Percentiles rank a stretch among this genome's conserved stretches.
These are phyloP conservation scores for Spodoptera frugiperda DNA, from an alignment of 1,140 invertebrate genomes.

Conservation along the genomic window DNA sequence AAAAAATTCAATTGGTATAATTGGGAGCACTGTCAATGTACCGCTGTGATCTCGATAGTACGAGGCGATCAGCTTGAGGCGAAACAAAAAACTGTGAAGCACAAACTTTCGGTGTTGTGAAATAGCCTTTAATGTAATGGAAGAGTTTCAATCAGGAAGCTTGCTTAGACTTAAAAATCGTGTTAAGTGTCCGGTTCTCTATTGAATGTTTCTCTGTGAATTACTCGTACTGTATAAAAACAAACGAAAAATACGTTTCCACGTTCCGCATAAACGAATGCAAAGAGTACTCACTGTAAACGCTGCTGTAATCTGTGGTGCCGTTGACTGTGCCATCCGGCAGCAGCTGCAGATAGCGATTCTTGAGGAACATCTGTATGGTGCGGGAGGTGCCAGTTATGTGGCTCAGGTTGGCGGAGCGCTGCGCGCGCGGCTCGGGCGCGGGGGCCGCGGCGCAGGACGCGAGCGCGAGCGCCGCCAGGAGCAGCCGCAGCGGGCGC, in stretches of 20 bases:
- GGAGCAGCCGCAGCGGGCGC: conserved; percentile 78
- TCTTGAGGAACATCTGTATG: conserved; percentile 93
- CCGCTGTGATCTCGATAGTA: conserved; percentile 41
- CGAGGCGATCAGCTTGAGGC: neutral
- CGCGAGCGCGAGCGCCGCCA: conserved; percentile 77
- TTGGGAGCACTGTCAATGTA: conserved; percentile 41
- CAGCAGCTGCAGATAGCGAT: conserved; percentile 91
- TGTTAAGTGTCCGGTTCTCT: too few relatives aligned
- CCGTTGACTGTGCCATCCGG: conserved; percentile 93
- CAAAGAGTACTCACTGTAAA: conserved; percentile 91
- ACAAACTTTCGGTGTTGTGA: conserved; percentile 13
- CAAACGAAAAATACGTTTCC: too few relatives aligned
- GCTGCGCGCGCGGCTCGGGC: conserved; percentile 83
- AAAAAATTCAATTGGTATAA: conserved; percentile 44
- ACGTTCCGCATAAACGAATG: neutral
- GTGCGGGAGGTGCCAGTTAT: conserved; percentile 90
- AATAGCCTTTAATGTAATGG: conserved; percentile 10
- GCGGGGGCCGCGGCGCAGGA: conserved; percentile 79
- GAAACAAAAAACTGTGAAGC: conserved; percentile 8
- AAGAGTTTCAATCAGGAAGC: conserved; percentile 4
- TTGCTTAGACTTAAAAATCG: neutral
- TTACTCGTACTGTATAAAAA: too few relatives aligned
- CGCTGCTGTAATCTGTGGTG: conserved; percentile 90
- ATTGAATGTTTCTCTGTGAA: too few relatives aligned
- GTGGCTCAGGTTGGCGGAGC: conserved; percentile 91